These are phyloP conservation scores for Byasa hedistus DNA, from an alignment of 2,888 invertebrate species.

Conservation along the genomic window DNA sequence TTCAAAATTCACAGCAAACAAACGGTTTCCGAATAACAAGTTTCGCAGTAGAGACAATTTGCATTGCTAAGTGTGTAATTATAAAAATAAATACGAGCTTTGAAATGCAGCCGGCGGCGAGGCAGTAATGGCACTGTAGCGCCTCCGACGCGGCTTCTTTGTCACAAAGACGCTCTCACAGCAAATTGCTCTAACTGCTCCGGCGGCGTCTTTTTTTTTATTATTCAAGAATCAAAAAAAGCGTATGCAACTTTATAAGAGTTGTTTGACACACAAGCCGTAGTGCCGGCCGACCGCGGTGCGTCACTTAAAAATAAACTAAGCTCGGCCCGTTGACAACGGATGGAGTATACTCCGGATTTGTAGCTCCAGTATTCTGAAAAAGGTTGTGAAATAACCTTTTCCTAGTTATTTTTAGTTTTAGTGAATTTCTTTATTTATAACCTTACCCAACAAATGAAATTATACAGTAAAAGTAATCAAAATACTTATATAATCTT, in stretches of 20 bases:
- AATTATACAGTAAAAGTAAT: no score
- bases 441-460: no score
- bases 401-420: neutral
- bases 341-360: neutral
- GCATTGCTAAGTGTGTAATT: constrained; percentile 28
- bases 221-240: constrained; percentile 24
- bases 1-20: neutral
- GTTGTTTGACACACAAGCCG: constrained; percentile 6
- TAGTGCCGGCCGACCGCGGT: neutral
- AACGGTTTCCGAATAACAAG: constrained; percentile 3
- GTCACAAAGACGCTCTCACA: constrained; percentile 42
- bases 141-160: constrained; percentile 37
- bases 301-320: neutral
- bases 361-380: neutral
- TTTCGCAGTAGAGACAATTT: constrained; percentile 17
- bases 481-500: no score
- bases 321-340: neutral
- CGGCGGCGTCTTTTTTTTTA: constrained; percentile 20
- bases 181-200: constrained; percentile 47
- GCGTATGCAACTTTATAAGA: constrained; percentile 8
- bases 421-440: no score
- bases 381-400: neutral
- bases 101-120: constrained; percentile 17
- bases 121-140: constrained; percentile 37
- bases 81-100: constrained; percentile 29